Conservation (phyloP, 2,113 vertebrate genomes). For the Paedocypris sp. region DNA sequence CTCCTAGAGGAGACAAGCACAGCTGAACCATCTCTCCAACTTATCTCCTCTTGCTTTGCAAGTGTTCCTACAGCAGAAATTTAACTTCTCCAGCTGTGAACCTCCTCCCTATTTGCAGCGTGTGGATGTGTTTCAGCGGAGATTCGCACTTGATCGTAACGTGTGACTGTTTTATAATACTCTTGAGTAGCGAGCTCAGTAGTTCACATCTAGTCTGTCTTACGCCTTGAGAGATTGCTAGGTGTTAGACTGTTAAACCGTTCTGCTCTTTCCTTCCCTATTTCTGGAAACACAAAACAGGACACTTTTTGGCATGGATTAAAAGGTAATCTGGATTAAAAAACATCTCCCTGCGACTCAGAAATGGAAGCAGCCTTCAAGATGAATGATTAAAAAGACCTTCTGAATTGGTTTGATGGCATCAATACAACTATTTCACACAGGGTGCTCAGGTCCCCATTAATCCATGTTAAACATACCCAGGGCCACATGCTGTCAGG, state of each 20-base stretch:
- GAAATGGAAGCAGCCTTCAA: too few species aligned
- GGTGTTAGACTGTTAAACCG: not conserved
- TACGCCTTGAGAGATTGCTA: constrained; percentile 1
- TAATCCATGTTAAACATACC: constrained; percentile 33
- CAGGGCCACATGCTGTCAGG: constrained; percentile 21
- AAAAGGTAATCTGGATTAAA: too few species aligned
- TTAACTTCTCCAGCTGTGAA: constrained; percentile 2
- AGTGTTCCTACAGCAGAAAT: constrained; percentile 4
- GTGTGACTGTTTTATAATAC: constrained; percentile 18
- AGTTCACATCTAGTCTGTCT: not conserved
- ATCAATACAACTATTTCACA: not conserved
- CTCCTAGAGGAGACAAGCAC: constrained; percentile 5
- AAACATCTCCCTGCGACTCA: too few species aligned
- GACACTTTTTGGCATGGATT: too few species aligned
- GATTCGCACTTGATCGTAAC: constrained; percentile 13
- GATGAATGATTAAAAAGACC: too few species aligned
- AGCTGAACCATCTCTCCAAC: constrained; percentile 12
- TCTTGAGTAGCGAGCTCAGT: not conserved
- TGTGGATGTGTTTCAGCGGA: not conserved
- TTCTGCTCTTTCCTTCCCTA: not conserved
- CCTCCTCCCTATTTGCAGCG: not conserved
- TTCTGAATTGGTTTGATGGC: not conserved
- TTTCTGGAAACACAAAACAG: constrained; percentile 6
- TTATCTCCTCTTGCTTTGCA: constrained; percentile 14
- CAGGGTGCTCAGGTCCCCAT: constrained; percentile 11